Evolutionary conservation across 1,140 invertebrate species (phyloP).

Genomic region (Batillaria attramentaria): DNA sequence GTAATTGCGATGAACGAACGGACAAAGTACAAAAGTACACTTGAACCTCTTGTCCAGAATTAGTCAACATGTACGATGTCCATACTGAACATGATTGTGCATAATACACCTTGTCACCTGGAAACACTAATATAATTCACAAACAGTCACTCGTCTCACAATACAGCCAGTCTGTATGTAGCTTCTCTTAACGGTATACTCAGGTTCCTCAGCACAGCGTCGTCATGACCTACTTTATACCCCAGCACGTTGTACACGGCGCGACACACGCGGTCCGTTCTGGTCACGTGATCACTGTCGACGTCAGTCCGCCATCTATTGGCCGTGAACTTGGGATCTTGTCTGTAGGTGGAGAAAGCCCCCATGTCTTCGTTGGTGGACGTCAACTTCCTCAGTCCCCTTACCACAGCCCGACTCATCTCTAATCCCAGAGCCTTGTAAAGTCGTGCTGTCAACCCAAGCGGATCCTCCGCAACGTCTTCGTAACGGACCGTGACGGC

Average conservation of each 20-base stretch:
- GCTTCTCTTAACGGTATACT: background rate
- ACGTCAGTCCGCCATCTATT: conserved; percentile 19
- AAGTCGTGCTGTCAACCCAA: background rate
- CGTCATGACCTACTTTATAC: background rate
- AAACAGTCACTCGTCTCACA: too few species aligned
- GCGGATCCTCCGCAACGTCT: conserved; percentile 18
- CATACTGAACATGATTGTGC: too few species aligned
- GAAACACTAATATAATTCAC: too few species aligned
- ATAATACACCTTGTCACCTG: too few species aligned
- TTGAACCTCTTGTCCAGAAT: background rate
- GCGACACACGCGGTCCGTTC: conserved; percentile 1
- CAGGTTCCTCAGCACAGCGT: conserved; percentile 12
- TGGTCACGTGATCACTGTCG: background rate
- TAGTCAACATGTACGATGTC: too few species aligned
- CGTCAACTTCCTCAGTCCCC: background rate
- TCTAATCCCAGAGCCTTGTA: conserved; percentile 14
- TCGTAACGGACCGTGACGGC: conserved; percentile 24
- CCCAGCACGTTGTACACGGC: conserved; percentile 18
- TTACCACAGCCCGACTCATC: background rate
- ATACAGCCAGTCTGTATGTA: background rate
- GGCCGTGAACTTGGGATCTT: conserved; percentile 10
- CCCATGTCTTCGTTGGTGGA: background rate
- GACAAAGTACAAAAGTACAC: background rate
- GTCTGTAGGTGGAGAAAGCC: background rate
- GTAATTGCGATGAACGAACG: background rate